Conservation (phyloP, 2,797 vertebrate species). For the Aplochiton taeniatus region DNA sequence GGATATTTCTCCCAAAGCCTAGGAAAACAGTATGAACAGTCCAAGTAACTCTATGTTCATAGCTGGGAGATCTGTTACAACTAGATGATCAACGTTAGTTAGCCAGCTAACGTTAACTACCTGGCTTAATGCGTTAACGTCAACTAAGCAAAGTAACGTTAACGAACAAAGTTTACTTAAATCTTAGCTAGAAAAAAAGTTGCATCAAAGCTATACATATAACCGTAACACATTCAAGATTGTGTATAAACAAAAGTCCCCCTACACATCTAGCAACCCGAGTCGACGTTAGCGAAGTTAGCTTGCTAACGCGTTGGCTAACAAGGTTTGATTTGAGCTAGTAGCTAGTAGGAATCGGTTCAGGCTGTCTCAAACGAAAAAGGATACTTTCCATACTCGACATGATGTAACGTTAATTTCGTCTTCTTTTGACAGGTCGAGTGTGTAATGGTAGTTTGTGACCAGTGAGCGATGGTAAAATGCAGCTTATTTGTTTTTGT, state of each 20-base stretch:
- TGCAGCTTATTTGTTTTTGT: background rate
- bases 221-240: background rate
- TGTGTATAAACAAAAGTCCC: no score
- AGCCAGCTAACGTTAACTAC: background rate
- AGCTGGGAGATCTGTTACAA: background rate
- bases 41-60: background rate
- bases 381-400: slow-evolving; percentile 20
- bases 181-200: background rate
- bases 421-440: background rate
- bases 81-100: background rate
- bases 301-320: background rate
- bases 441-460: background rate
- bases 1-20: background rate
- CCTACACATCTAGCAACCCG: no score
- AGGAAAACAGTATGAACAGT: background rate
- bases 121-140: background rate
- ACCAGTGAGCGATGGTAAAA: background rate
- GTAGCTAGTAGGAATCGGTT: background rate
- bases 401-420: background rate
- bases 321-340: slow-evolving; percentile 41
- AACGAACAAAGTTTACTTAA: background rate
- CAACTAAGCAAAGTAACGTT: no score
- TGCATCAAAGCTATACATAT: background rate
- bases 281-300: background rate
- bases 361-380: rapidly evolving